Percentiles rank a stretch among this genome's conserved stretches.
These are phyloP conservation scores for Lynx canadensis DNA, from an alignment of 2,113 vertebrate species.

Conservation along the genomic window DNA sequence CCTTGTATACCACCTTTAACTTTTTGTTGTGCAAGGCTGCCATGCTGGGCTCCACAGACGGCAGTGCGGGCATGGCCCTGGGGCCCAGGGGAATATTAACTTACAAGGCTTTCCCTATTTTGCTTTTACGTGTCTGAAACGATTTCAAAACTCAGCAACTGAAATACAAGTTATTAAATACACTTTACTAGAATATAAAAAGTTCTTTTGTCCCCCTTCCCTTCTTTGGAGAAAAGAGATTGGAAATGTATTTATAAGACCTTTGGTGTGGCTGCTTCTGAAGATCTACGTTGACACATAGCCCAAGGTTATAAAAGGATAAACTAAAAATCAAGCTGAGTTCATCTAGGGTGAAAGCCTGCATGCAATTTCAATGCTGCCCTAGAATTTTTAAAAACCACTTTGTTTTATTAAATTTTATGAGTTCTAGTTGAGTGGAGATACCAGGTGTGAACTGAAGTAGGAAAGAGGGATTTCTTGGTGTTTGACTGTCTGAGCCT, in stretches of 20 bases:
- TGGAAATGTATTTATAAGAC: not conserved
- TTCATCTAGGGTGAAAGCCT: not conserved
- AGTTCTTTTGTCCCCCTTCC: not conserved
- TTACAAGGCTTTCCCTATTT: slow-evolving; percentile 72
- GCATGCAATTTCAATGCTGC: not conserved
- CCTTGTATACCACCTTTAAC: not conserved
- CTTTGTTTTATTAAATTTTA: slow-evolving; percentile 19
- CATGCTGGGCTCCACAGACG: not conserved
- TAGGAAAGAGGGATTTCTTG: not conserved
- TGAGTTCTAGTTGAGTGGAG: not conserved
- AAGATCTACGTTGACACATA: not conserved
- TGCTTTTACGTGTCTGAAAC: slow-evolving; percentile 77
- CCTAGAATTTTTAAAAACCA: not conserved
- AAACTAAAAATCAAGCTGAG: not conserved
- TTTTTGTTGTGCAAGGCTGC: slow-evolving; percentile 32
- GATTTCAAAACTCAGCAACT: slow-evolving; percentile 68
- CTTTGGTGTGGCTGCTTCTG: not conserved
- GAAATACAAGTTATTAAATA: slow-evolving; percentile 70
- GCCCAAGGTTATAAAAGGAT: not conserved
- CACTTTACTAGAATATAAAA: slow-evolving; percentile 34
- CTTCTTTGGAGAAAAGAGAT: not conserved
- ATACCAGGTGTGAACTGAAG: not conserved
- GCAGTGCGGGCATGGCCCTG: slow-evolving; percentile 51
- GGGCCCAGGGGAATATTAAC: slow-evolving; percentile 71
- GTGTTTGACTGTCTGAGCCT: not conserved